Base-by-base conservation (phyloP, 2,888 invertebrate genomes). In the Andrena bucephala region DNA sequence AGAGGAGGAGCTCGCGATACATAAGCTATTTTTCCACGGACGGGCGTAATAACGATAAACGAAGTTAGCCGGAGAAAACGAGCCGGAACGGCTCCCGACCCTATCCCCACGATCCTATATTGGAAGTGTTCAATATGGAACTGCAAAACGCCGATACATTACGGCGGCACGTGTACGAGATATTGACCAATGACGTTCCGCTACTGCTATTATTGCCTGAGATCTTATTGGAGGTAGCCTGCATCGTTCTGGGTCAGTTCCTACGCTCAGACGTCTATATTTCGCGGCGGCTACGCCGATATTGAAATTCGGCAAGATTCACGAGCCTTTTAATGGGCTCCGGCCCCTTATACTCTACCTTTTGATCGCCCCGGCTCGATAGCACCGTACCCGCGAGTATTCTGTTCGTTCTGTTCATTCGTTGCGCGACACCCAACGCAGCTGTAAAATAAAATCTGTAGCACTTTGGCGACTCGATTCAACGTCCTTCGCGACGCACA, bases 101-200 rank as follows among this genome's bases (percentile, higher is more conserved):
- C 20, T 20, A 20, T 20, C 3, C 33, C 20, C 24, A 2, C 52
- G 20, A 36, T 68, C 66, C 77, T 81, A 81, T 88, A 88, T 87
- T 86, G 84, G 68, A 82, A 86, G 86, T 87, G 84, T 84, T 86
- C 86, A 84, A 88, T 86, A 85, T 84, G 81, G 74, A 86, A 77
- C 74, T 80, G 79, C 79, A 73, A 86, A 80, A 81, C 77, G 75
- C 77, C 88, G 82, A 82, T 88, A 82, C 86, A 83, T 86, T 88
- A 87, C 70, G 77, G 82, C 76, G 82, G 86, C 88, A 87, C 84
- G 88, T 88, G 87, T 84, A 85, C 88, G 73, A 86, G 88, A 86
- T 88, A 87, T 87, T 88, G 86, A 87, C 87, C 88, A 86, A 88
- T 84, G 87, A 84, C 84, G 85, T 84, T 81, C 81, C 79, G 42